phyloP scores from a whole-genome alignment of 2,113 vertebrate genomes.

The Lates calcarifer region DNA sequence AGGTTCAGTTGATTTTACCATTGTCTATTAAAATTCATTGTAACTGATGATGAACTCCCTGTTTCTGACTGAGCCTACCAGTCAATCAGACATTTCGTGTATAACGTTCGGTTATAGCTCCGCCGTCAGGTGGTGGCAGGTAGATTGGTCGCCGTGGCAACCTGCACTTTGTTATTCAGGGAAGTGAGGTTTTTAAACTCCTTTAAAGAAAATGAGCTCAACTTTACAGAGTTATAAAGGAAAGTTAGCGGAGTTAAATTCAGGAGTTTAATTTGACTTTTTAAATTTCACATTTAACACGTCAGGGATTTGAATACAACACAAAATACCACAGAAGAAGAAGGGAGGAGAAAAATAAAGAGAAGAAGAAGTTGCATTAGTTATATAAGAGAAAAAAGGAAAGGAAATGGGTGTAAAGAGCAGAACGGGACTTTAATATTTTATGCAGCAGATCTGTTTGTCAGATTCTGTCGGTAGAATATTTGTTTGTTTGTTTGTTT shows the following conservation, averaged over 20 bases:
- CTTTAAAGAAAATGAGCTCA: no score
- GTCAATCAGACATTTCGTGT: no score
- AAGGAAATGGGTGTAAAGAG: neutral
- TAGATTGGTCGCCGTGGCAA: constrained; percentile 11
- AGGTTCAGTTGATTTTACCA: neutral
- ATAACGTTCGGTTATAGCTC: neutral
- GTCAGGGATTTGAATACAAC: neutral
- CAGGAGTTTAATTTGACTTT: neutral
- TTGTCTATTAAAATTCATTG: neutral
- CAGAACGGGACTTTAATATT: neutral
- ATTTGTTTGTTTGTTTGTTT: no score
- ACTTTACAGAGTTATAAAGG: neutral
- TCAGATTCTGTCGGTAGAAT: no score
- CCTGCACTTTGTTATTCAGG: neutral
- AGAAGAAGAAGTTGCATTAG: neutral
- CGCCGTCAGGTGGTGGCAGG: neutral
- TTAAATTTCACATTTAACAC: neutral
- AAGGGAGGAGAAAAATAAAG: neutral
- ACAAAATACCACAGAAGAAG: neutral
- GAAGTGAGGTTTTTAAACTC: no score
- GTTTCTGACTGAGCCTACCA: no score
- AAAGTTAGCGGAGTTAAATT: no score
- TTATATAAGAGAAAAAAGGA: neutral
- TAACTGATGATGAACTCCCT: constrained; percentile 1
- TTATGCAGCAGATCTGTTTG: neutral